These are phyloP conservation scores for Sclerurus mexicanus DNA, from an alignment of 2,113 vertebrate species.

Conservation along the genomic window DNA sequence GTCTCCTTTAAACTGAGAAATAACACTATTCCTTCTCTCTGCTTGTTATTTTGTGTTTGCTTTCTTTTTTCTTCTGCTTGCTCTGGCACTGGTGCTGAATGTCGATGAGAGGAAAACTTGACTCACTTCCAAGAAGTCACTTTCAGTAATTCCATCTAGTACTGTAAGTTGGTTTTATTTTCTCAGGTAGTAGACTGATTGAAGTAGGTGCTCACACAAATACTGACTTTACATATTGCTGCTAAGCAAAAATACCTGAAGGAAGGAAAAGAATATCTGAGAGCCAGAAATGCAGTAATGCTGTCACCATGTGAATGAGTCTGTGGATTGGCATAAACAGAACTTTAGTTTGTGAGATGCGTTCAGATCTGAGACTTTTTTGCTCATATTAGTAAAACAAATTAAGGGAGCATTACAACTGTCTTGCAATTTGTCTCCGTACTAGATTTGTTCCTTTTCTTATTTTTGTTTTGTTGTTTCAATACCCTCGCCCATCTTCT, in stretches of 20 bases:
- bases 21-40: background rate
- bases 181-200: background rate
- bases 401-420: background rate
- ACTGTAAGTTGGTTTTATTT: background rate
- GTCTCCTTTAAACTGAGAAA: conserved; percentile 9
- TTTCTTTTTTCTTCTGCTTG: conserved; percentile 27
- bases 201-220: background rate
- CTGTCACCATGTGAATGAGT: background rate
- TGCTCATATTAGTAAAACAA: background rate
- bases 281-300: background rate
- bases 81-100: conserved; percentile 38
- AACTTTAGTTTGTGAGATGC: background rate
- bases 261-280: background rate
- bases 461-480: background rate
- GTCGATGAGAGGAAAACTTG: conserved; percentile 38
- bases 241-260: background rate
- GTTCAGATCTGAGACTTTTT: background rate
- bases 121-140: conserved; percentile 31
- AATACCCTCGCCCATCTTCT: background rate
- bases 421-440: background rate
- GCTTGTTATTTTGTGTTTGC: conserved; percentile 32
- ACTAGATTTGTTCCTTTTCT: background rate
- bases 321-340: background rate
- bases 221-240: background rate
- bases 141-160: conserved; percentile 13